Evolutionary conservation across 2,888 invertebrate genomes (phyloP).

Genomic region (Drosophila mulleri): DNA sequence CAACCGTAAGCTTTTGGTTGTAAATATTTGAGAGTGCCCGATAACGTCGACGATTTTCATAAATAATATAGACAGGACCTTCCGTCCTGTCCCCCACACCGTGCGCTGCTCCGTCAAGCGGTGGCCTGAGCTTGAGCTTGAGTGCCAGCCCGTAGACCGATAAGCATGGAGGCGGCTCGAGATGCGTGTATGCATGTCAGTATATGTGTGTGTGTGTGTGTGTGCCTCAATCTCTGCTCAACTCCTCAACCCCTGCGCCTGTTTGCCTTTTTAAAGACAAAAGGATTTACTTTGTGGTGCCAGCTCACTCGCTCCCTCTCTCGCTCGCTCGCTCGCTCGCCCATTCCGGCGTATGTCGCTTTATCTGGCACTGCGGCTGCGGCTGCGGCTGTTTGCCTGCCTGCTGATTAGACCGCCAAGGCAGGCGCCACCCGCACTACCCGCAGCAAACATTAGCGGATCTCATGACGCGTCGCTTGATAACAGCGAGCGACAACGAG

Average conservation of each 20-base stretch:
- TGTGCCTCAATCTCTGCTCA: constrained; percentile 2
- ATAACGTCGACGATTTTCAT: constrained; percentile 83
- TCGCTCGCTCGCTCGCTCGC: constrained; percentile 8
- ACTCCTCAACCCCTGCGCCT: constrained; percentile 6
- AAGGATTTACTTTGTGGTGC: constrained; percentile 72
- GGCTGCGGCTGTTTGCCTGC: constrained; percentile 74
- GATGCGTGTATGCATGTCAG: constrained; percentile 7
- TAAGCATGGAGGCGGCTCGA: constrained; percentile 27
- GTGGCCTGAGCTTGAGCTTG: constrained; percentile 28
- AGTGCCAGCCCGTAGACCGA: constrained; percentile 45
- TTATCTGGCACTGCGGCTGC: constrained; percentile 65
- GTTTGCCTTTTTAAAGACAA: constrained; percentile 70
- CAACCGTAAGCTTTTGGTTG: constrained; percentile 84
- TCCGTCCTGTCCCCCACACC: neutral
- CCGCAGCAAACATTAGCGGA: constrained; percentile 59
- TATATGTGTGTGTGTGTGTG: constrained; percentile 11
- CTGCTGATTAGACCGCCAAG: constrained; percentile 75
- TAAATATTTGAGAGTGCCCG: constrained; percentile 83
- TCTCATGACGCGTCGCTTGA: constrained; percentile 67
- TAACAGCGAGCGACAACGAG: constrained; percentile 71
- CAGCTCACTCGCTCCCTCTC: neutral
- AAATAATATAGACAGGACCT: constrained; percentile 78
- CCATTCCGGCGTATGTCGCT: constrained; percentile 51
- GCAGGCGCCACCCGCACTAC: constrained; percentile 13
- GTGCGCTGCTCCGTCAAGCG: constrained; percentile 52